phyloP scores from a whole-genome alignment of 1,140 invertebrate genomes.

The Aethina tumida region DNA sequence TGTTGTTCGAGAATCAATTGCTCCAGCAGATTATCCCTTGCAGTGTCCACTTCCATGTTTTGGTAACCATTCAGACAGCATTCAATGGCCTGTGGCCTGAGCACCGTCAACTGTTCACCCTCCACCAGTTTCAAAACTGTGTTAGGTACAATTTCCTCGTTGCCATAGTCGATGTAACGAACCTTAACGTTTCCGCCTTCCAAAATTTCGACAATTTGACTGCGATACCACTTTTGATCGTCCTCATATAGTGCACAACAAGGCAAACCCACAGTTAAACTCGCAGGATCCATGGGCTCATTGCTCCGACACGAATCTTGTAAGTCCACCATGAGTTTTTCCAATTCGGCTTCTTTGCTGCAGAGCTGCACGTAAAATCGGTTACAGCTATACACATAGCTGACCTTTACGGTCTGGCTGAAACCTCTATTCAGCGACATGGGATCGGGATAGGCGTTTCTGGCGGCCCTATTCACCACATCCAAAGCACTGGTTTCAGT shows the following conservation, averaged over 20 bases:
- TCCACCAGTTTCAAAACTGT: slow-evolving; percentile 50
- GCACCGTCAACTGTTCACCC: slow-evolving; percentile 47
- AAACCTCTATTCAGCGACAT: slow-evolving; percentile 35
- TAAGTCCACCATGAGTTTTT: slow-evolving; percentile 43
- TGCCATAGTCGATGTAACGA: slow-evolving; percentile 71
- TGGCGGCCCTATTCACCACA: slow-evolving; percentile 27
- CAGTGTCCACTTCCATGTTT: slow-evolving; percentile 30
- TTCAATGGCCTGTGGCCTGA: slow-evolving; percentile 63
- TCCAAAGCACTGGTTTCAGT: slow-evolving; percentile 38
- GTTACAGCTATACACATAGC: slow-evolving; percentile 56
- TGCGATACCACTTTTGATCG: slow-evolving; percentile 64
- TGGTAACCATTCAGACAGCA: slow-evolving; percentile 55
- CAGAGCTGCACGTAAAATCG: slow-evolving; percentile 64
- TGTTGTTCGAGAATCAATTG: slow-evolving; percentile 37
- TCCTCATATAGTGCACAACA: slow-evolving; percentile 63
- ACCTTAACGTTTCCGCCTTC: slow-evolving; percentile 43
- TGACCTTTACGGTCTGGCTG: slow-evolving; percentile 47
- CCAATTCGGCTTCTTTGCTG: slow-evolving; percentile 44
- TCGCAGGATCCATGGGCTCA: slow-evolving; percentile 32
- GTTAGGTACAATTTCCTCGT: slow-evolving; percentile 53
- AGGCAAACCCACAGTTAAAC: slow-evolving; percentile 45
- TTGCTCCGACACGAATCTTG: slow-evolving; percentile 25
- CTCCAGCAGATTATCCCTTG: slow-evolving; percentile 38
- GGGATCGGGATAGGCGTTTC: slow-evolving; percentile 41
- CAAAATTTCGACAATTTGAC: slow-evolving; percentile 43